Evolutionary conservation across 2,888 invertebrate genomes (phyloP), one percentile per base, ranked within the genome.

Genomic region (Idaea straminata): DNA sequence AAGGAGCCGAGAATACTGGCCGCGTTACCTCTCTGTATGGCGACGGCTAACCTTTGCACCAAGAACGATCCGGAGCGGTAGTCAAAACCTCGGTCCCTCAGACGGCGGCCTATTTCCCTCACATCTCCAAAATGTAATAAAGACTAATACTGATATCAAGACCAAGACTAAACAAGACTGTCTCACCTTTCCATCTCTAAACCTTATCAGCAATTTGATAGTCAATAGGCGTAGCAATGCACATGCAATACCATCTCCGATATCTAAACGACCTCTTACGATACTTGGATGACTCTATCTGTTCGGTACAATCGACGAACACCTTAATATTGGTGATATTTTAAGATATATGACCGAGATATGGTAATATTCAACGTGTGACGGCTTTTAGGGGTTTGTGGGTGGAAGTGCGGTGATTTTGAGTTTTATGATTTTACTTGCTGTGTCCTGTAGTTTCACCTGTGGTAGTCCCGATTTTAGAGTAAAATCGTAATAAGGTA

Each of bases 151-250:
- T 25, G 25, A 25, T 25, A 25, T 25, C 25, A 25, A 25, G 25
- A 3, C 25, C 47, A 47, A 47, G 47, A 47, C 47, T 4, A 6
- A 47, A 7, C 47, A 47, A 47, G 47, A 47, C 47, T 47, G 47
- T 47, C 10, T 47, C 13, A 4, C 10, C 38, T 62, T 60, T 67
- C 63, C 70, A 67, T 64, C 69, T 59, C 69, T 72, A 57, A 2
- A 5, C 5, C 67, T 72, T 72, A 74, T 71, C 74, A 65, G 62
- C 66, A 61, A 82, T 83, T 83, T 77, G 78, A 79, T 77, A 75
- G 74, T 83, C 84, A 78, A 82, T 86, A 78, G 82, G 76, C 80
- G 86, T 85, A 86, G 83, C 82, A 86, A 85, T 83, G 81, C 84
- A 82, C 80, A 80, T 80, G 82, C 82, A 82, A 78, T 78, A 77